phyloP scores from a whole-genome alignment of 1,140 invertebrate genomes.

The Cherax quadricarinatus region DNA sequence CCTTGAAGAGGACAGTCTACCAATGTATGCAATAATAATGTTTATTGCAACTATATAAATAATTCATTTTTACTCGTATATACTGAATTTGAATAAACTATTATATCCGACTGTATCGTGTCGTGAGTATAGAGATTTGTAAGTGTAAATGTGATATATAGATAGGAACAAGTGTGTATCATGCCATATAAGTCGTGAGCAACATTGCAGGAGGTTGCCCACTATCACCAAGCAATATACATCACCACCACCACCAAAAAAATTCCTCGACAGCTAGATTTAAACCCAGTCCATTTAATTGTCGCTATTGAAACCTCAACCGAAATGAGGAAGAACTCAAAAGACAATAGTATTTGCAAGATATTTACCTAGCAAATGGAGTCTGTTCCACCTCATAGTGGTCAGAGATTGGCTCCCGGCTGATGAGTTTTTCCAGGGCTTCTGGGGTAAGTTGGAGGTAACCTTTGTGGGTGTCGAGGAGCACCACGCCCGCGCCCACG shows the following conservation, averaged over 20 bases:
- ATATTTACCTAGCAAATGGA: slow-evolving; percentile 38
- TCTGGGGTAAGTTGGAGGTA: slow-evolving; percentile 25
- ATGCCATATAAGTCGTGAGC: not conserved
- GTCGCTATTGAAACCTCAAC: no score
- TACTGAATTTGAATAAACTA: no score
- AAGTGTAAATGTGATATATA: no score
- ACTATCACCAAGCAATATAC: not conserved
- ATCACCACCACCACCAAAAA: not conserved
- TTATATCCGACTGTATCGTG: no score
- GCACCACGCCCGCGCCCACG: slow-evolving; percentile 35
- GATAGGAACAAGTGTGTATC: no score
- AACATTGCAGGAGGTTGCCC: not conserved
- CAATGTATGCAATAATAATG: no score
- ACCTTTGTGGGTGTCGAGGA: slow-evolving; percentile 47
- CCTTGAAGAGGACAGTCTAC: no score
- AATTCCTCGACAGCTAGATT: not conserved
- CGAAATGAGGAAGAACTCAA: no score
- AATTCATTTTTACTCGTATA: no score
- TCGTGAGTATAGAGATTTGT: no score
- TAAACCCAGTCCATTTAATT: not conserved
- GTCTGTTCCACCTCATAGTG: slow-evolving; percentile 50
- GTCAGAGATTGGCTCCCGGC: slow-evolving; percentile 21
- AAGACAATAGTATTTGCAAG: no score
- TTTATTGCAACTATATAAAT: no score
- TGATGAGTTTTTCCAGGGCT: slow-evolving; percentile 4